phyloP scores from a whole-genome alignment of 2,113 vertebrate species.

The Orthonyx spaldingii region DNA sequence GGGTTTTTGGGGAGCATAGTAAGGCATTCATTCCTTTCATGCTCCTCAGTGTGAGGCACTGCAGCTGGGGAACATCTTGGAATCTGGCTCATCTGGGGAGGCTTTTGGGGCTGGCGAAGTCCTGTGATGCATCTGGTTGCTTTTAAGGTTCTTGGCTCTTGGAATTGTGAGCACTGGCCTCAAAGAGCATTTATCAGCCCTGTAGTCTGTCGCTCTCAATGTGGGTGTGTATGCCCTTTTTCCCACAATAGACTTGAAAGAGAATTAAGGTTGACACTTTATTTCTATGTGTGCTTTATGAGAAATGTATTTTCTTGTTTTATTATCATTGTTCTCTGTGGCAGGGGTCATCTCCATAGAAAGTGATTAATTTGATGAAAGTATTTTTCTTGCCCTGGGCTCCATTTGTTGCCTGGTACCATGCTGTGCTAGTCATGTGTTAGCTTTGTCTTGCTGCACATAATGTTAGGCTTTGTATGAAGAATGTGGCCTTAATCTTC shows the following conservation, averaged over 20 bases:
- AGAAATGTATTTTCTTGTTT: conserved; percentile 5
- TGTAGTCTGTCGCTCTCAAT: background rate
- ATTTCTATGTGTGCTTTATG: background rate
- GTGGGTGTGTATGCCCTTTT: background rate
- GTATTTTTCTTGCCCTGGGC: background rate
- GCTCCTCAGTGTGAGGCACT: background rate
- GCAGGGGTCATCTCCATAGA: background rate
- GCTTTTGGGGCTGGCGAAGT: background rate
- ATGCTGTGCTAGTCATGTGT: conserved; percentile 9
- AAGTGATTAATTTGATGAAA: background rate
- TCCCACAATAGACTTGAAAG: background rate
- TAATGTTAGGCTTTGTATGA: conserved; percentile 24
- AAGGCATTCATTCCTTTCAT: conserved; percentile 29
- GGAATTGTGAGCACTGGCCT: background rate
- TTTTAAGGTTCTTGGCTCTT: background rate
- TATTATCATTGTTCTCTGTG: background rate
- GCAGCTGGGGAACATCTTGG: conserved; percentile 50
- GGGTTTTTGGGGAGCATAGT: background rate
- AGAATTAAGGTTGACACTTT: background rate
- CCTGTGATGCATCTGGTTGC: background rate
- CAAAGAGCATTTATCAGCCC: background rate
- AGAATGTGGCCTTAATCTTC: conserved; percentile 13
- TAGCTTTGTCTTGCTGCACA: conserved; percentile 9
- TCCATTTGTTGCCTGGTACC: background rate
- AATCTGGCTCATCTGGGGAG: conserved; percentile 25